phyloP scores from a whole-genome alignment of 2,888 invertebrate genomes.

The Pharmacophagus antenor region DNA sequence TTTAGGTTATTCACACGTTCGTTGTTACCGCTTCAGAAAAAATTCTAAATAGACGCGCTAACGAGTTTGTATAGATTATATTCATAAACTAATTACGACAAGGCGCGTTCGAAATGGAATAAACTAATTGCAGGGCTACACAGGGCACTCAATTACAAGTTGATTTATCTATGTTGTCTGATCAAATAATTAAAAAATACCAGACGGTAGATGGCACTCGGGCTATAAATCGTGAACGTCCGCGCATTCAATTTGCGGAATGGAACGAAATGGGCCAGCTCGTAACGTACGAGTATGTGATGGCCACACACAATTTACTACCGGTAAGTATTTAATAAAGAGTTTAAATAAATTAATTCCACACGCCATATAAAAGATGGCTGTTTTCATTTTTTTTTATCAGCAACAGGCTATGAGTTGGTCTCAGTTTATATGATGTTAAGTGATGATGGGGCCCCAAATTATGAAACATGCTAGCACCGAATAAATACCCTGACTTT shows the following conservation, averaged over 20 bases:
- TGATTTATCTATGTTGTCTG: slow-evolving; percentile 72
- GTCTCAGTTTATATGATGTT: no score
- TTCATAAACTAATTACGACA: slow-evolving; percentile 60
- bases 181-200: slow-evolving; percentile 78
- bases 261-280: slow-evolving; percentile 49
- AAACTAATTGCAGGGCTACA: slow-evolving; percentile 64
- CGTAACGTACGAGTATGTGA: slow-evolving; percentile 33
- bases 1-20: no score
- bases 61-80: slow-evolving; percentile 52
- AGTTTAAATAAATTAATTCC: slow-evolving; percentile 27
- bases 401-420: no score
- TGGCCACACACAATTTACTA: slow-evolving; percentile 47
- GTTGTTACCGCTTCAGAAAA: no score
- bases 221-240: slow-evolving; percentile 55
- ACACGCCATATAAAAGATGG: not conserved
- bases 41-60: no score
- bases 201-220: slow-evolving; percentile 52
- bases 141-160: slow-evolving; percentile 60
- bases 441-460: no score
- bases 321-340: slow-evolving; percentile 39
- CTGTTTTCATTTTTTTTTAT: not conserved
- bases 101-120: slow-evolving; percentile 60
- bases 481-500: no score
- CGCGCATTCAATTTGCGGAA: slow-evolving; percentile 68
- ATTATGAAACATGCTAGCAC: no score